Evolutionary conservation across 2,888 invertebrate genomes (phyloP).

Genomic region (Hydroisotoma schaefferi): DNA sequence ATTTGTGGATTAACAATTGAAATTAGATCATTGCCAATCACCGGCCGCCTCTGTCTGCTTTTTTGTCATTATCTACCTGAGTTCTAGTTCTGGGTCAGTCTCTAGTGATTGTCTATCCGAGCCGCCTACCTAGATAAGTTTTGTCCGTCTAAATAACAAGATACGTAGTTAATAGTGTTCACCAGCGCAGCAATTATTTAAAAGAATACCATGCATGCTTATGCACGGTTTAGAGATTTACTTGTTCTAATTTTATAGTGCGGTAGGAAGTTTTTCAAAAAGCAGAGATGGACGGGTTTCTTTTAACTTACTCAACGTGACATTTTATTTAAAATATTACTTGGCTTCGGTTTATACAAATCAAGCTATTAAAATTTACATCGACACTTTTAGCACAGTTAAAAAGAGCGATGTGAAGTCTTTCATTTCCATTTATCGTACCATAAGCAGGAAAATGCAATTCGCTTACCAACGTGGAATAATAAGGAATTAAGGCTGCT

Average conservation of each 20-base stretch:
- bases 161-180: too few species aligned
- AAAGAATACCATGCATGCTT: background rate
- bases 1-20: too few species aligned
- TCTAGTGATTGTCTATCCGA: too few species aligned
- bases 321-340: conserved; percentile 20
- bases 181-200: too few species aligned
- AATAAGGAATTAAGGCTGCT: conserved; percentile 3
- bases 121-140: too few species aligned
- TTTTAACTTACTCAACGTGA: background rate
- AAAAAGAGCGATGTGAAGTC: conserved; percentile 6
- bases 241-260: background rate
- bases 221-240: background rate
- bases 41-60: too few species aligned
- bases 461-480: background rate
- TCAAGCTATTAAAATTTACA: conserved; percentile 20
- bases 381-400: conserved; percentile 5
- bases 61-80: too few species aligned
- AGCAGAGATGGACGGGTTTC: background rate
- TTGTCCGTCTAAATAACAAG: too few species aligned
- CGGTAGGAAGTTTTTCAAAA: background rate
- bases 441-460: background rate
- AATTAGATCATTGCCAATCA: too few species aligned
- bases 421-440: conserved; percentile 5
- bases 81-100: too few species aligned
- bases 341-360: conserved; percentile 13